These are phyloP conservation scores for Lepidostoma basale DNA, from an alignment of 1,140 invertebrate species.

Conservation along the genomic window DNA sequence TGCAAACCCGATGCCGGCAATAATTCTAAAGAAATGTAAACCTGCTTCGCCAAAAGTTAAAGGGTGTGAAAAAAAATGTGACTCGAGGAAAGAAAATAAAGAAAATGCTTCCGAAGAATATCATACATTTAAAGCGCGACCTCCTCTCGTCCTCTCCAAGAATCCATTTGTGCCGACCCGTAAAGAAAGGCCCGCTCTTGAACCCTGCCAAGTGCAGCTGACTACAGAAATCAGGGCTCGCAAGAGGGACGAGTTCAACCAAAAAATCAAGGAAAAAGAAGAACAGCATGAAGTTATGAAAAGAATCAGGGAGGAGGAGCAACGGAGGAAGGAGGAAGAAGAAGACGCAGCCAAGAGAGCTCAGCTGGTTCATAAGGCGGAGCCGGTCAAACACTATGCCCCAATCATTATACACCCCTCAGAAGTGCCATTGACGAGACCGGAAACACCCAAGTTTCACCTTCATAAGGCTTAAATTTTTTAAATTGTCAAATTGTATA, in stretches of 20 bases:
- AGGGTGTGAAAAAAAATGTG: conserved; percentile 36
- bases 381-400: conserved; percentile 37
- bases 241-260: conserved; percentile 51
- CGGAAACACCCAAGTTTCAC: conserved; percentile 40
- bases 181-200: conserved; percentile 23
- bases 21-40: conserved; percentile 47
- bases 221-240: conserved; percentile 54
- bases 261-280: conserved; percentile 52
- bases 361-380: conserved; percentile 43
- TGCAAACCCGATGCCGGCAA: conserved; percentile 59
- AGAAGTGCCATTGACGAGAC: conserved; percentile 28
- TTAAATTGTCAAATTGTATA: neutral
- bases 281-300: conserved; percentile 45
- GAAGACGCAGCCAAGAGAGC: conserved; percentile 47
- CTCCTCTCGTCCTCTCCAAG: conserved; percentile 33
- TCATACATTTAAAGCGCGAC: conserved; percentile 38
- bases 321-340: conserved; percentile 47
- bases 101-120: conserved; percentile 37
- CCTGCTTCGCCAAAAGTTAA: conserved; percentile 31
- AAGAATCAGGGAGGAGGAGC: conserved; percentile 46
- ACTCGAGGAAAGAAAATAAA: conserved; percentile 46
- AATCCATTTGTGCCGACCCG: conserved; percentile 37
- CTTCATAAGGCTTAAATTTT: conserved; percentile 12
- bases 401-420: conserved; percentile 37
- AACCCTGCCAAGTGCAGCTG: conserved; percentile 46